Conservation (phyloP, 1,140 invertebrate genomes). For the Watersipora subatra region DNA sequence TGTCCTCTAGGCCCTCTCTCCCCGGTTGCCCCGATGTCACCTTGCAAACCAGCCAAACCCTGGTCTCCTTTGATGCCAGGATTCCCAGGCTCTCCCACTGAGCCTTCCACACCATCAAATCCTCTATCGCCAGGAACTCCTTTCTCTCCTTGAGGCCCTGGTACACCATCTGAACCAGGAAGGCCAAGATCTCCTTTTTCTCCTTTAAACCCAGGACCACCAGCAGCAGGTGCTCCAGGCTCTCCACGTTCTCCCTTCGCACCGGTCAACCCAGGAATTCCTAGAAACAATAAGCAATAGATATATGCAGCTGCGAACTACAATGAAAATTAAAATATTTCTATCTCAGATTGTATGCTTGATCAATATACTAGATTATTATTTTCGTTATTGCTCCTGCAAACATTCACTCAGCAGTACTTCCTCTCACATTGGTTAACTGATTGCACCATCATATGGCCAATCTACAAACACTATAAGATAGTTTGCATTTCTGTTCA, state of each 20-base stretch:
- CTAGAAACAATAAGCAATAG: too few species aligned
- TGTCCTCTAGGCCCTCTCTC: background rate
- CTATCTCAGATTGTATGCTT: too few species aligned
- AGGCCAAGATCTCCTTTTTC: background rate
- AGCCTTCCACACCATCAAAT: background rate
- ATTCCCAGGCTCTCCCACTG: background rate
- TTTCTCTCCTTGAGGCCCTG: too few species aligned
- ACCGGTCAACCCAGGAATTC: background rate
- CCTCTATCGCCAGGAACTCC: background rate
- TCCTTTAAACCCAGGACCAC: background rate
- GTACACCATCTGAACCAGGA: background rate
- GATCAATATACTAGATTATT: too few species aligned
- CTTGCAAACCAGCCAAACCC: background rate
- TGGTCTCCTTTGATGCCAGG: background rate
- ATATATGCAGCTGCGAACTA: too few species aligned
- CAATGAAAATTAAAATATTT: too few species aligned
- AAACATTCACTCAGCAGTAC: too few species aligned
- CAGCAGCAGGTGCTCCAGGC: background rate
- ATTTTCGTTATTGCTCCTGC: too few species aligned
- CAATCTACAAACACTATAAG: too few species aligned
- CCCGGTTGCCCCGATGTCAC: background rate
- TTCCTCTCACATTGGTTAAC: too few species aligned
- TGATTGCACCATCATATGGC: too few species aligned
- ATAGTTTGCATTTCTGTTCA: too few species aligned
- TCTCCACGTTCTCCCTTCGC: conserved; percentile 6